Evolutionary conservation across 2,888 invertebrate species (phyloP), one percentile per base, ranked within the genome.

Genomic region (Trachelus tabidus): DNA sequence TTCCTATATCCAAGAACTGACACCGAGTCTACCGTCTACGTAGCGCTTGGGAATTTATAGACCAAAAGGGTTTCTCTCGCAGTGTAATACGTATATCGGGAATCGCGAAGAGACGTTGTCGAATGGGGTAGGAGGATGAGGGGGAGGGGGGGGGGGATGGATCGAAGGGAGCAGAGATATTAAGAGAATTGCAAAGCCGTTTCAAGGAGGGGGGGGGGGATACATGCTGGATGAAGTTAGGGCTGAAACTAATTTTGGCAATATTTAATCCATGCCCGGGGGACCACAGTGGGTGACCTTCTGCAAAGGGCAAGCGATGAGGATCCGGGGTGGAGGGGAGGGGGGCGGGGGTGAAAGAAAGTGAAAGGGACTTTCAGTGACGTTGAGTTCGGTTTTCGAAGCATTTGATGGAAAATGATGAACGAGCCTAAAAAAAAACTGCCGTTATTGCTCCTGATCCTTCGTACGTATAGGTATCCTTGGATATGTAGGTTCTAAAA

Each of bases 321-420:
- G 34, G 34, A 34, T 11, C 11, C 6, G 12, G 12, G 37, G n/a
- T n/a, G n/a, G 76, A 76, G 76, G 82, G 82, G 74, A 75, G 78
- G 83, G 81, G 80, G 82, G 80, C 31, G 80, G 82, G 81, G 82
- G 81, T 75, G 83, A 77, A 75, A 81, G 76, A 80, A 80, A 82
- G 78, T 82, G 85, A 83, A 85, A 56, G 23, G 23, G 23, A 56
- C 56, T 56, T 56, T 56, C 23, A 23, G 9, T 56, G 15, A 56
- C 23, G 56, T 23, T 56, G 56, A 23, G 56, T 23, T 15, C 56
- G 23, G 40, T 77, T 80, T 80, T 81, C 83, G 77, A 82, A 86
- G 83, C 81, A 82, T 84, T 85, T 89, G 89, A 89, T 89, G 88
- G 89, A 89, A 88, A 85, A 89, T 89, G 89, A 89, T 89, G 89